Percentiles rank a stretch among this genome's conserved stretches.
Evolutionary conservation across 2,888 invertebrate species (phyloP).

Genomic region (Epinotia bilunana): DNA sequence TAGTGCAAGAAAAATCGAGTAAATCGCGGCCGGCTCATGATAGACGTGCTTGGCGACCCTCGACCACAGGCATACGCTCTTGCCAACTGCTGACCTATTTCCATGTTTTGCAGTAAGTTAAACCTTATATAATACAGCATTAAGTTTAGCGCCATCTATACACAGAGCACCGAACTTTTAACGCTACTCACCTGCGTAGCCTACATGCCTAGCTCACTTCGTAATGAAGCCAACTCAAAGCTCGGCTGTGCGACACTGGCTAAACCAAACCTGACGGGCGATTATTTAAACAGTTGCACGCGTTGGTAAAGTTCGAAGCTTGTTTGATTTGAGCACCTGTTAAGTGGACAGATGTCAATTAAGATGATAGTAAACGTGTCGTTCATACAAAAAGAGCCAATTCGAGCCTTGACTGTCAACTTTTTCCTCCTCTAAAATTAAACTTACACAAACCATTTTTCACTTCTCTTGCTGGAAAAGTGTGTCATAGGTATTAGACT

Average conservation of each 20-base stretch:
- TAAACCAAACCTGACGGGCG: neutral
- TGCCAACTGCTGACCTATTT: too few species aligned
- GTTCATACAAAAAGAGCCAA: too few species aligned
- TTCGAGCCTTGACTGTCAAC: too few species aligned
- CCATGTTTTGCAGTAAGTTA: neutral
- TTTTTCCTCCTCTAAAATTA: too few species aligned
- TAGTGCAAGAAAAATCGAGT: too few species aligned
- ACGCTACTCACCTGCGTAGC: neutral
- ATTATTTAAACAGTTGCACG: neutral
- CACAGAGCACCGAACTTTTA: neutral
- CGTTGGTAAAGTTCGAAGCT: neutral
- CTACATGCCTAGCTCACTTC: constrained; percentile 6
- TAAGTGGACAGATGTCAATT: neutral
- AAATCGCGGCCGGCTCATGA: too few species aligned
- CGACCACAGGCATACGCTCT: too few species aligned
- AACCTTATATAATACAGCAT: neutral
- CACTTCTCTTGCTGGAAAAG: too few species aligned
- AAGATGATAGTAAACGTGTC: too few species aligned
- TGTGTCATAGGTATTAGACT: too few species aligned
- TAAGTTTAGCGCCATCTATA: constrained; percentile 29
- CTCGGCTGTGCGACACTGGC: neutral
- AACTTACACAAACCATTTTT: too few species aligned
- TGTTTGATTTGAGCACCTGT: neutral
- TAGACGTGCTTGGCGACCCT: too few species aligned
- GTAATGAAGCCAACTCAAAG: neutral